A percentile compares a stretch with the other conserved stretches of the same genome.
Evolutionary conservation across 1,140 invertebrate species (phyloP).

Genomic region (Eriosoma lanigerum): DNA sequence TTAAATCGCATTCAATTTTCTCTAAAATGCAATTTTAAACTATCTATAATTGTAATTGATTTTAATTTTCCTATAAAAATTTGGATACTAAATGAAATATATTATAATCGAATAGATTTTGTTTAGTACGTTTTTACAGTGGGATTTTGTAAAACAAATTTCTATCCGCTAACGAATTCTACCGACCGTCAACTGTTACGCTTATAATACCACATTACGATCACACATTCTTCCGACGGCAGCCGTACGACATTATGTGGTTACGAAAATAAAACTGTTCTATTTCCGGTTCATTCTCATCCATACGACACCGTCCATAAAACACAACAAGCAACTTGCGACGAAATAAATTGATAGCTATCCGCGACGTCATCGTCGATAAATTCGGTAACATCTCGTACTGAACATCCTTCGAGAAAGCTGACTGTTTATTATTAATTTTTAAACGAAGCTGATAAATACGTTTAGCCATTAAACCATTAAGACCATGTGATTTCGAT

Average conservation of each 20-base stretch:
- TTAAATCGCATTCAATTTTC: too few relatives aligned
- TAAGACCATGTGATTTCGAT: too few relatives aligned
- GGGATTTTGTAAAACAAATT: neutral
- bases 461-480: too few relatives aligned
- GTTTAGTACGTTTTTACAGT: neutral
- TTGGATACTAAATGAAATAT: neutral
- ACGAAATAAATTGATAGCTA: neutral
- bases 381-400: neutral
- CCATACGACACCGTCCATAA: neutral
- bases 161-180: neutral
- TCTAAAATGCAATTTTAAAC: too few relatives aligned
- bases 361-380: neutral
- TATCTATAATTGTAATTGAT: too few relatives aligned
- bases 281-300: constrained; percentile 3
- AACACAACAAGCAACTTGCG: neutral
- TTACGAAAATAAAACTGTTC: constrained; percentile 22
- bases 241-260: neutral
- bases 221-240: neutral
- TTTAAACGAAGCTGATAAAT: neutral
- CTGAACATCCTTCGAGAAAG: neutral
- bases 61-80: too few relatives aligned
- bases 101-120: neutral
- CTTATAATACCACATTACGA: too few relatives aligned
- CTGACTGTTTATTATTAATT: neutral
- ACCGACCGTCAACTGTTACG: neutral